Percentiles rank a stretch among this genome's conserved stretches.
Conservation (phyloP, 2,888 invertebrate species). For the Cheilosia pagana region DNA sequence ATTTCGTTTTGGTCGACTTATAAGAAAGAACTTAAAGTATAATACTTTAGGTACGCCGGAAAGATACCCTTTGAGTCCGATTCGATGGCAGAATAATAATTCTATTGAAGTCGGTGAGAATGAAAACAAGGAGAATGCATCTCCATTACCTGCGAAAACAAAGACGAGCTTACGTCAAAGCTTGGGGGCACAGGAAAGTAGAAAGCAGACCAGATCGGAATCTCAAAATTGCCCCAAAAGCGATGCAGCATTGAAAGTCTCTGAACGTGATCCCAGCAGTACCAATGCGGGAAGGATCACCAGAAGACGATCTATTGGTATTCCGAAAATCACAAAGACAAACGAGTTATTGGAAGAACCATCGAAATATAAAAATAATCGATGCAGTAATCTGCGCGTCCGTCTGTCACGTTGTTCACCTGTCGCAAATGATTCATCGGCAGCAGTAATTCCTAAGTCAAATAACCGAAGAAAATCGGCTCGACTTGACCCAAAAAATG, state of each 20-base stretch:
- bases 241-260: not conserved
- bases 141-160: not conserved
- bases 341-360: no score
- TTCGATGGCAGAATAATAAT: not conserved
- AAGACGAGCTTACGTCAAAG: no score
- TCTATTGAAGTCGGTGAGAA: not conserved
- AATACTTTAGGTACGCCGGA: not conserved
- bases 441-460: no score
- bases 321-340: not conserved
- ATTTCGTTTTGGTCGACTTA: not conserved
- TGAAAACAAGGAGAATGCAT: not conserved
- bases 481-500: not conserved
- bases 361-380: not conserved
- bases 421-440: no score
- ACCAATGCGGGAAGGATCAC: not conserved
- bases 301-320: constrained; percentile 4
- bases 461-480: not conserved
- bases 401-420: no score
- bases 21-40: not conserved
- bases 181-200: not conserved
- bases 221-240: not conserved
- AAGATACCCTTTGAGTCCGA: not conserved
- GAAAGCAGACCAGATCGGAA: not conserved
- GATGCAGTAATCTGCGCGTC: not conserved
- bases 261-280: not conserved